Base-by-base conservation (phyloP, 2,797 vertebrate genomes). In the Acanthopagrus latus region DNA sequence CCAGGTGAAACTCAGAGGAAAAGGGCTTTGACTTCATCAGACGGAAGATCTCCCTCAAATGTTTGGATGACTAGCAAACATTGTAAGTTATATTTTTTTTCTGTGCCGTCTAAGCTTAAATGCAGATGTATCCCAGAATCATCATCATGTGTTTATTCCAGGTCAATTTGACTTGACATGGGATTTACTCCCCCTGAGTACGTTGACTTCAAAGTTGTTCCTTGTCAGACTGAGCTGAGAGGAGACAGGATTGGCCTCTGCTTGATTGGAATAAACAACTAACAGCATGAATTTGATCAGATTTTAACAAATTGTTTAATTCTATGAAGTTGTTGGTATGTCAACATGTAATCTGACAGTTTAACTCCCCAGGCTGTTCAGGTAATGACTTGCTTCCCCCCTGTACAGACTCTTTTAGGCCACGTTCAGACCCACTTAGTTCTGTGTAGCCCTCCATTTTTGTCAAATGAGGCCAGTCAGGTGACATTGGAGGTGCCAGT, bases 21-120 rank as follows among this genome's bases (percentile, higher is more conserved):
- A 60, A 1, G 3, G 3, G 0, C 3, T n/a, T 25, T 11, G 18
- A 54, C 12, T 51, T 3, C 16, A 27, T 66, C 57, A 71, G 18
- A 55, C 3, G 46, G 25, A 48, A 3, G 12, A 51, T 21, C 58
- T 18, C 62, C 10, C 18, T 52, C 16, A 68, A 75, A 64, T 52
- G 43, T 50, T 69, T 76, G 57, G 18, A 62, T 14, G 20, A 21
- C 64, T 74, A 72, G 41, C 44, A 66, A 79, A 59, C 41, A 72
- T 18, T 65, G 3, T 58, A 67, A 72, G 5, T 71, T 47, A 54
- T 54, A 23, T 10, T 64, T 75, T 82, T 46, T 78, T 82, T 46
- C 65, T 56, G 18, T 65, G 33, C n/a, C 2, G 11, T 64, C 23
- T 18, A 52, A 46, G 6, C 23, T 23, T 21, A 33, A 20, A 13